Conservation (phyloP, 2,888 invertebrate genomes). For the Tetanocera ferruginea region DNA sequence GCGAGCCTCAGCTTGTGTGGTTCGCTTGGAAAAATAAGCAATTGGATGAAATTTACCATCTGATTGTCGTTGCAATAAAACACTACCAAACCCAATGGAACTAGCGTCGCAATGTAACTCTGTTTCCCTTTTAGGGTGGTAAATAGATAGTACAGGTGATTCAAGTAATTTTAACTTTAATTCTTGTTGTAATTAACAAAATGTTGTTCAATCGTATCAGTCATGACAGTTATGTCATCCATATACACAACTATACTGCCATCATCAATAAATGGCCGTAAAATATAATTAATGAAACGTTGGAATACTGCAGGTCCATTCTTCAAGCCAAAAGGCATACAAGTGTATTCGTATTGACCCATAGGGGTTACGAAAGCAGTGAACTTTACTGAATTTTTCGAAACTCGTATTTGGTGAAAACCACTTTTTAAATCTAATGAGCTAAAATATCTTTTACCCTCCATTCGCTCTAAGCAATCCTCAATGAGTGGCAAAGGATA, state of each 20-base stretch:
- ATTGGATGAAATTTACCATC: conserved; percentile 40
- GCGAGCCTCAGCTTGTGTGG: conserved; percentile 36
- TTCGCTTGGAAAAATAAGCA: conserved; percentile 27
- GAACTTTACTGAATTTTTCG: conserved; percentile 46
- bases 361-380: conserved; percentile 51
- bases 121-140: conserved; percentile 22
- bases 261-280: conserved; percentile 20
- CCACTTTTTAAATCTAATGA: conserved; percentile 32
- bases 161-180: conserved; percentile 1
- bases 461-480: conserved; percentile 19
- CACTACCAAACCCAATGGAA: conserved; percentile 36
- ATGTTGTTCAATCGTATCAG: conserved; percentile 19
- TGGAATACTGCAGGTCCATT: conserved; percentile 45
- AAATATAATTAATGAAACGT: conserved; percentile 36
- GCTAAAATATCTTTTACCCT: neutral
- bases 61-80: conserved; percentile 35
- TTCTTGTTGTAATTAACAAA: conserved; percentile 11
- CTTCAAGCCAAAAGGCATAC: conserved; percentile 39
- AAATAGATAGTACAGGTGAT: conserved; percentile 35
- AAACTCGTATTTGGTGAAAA: conserved; percentile 48
- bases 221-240: conserved; percentile 22
- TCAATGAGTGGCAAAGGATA: conserved; percentile 32
- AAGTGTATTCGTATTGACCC: conserved; percentile 48
- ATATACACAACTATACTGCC: conserved; percentile 31
- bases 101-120: conserved; percentile 42